These are phyloP conservation scores for Labia minor DNA, from an alignment of 2,888 invertebrate species.

Conservation along the genomic window DNA sequence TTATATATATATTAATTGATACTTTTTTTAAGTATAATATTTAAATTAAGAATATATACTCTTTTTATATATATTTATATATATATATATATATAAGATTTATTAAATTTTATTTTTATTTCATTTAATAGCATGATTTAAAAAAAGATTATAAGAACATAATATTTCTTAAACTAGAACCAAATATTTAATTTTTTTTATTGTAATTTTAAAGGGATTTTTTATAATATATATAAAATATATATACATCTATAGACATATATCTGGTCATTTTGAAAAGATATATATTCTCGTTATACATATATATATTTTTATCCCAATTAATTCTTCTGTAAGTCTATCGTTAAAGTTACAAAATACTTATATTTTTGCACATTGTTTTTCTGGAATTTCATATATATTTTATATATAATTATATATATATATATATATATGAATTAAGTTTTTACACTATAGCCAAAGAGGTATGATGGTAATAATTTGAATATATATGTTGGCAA, in stretches of 20 bases:
- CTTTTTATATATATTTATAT: constrained; percentile 15
- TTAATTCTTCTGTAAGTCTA: too few relatives aligned
- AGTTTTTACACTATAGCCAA: neutral
- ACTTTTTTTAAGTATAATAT: neutral
- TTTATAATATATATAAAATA: too few relatives aligned
- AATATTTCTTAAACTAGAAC: too few relatives aligned
- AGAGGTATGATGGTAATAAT: neutral
- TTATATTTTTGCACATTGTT: neutral
- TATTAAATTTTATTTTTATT: too few relatives aligned
- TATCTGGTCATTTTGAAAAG: neutral
- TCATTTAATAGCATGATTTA: neutral
- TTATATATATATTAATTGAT: neutral
- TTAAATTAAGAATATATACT: neutral
- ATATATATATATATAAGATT: constrained; percentile 16
- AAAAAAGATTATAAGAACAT: too few relatives aligned
- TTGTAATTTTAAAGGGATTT: neutral
- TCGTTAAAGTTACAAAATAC: too few relatives aligned
- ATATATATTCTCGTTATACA: neutral
- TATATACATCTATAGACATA: neutral
- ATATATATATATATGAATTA: neutral
- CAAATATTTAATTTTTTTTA: neutral
- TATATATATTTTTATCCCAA: too few relatives aligned
- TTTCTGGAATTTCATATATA: too few relatives aligned
- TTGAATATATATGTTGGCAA: neutral
- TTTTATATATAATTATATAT: neutral